phyloP scores from a whole-genome alignment of 2,888 invertebrate species.

The Saturnia pavonia region DNA sequence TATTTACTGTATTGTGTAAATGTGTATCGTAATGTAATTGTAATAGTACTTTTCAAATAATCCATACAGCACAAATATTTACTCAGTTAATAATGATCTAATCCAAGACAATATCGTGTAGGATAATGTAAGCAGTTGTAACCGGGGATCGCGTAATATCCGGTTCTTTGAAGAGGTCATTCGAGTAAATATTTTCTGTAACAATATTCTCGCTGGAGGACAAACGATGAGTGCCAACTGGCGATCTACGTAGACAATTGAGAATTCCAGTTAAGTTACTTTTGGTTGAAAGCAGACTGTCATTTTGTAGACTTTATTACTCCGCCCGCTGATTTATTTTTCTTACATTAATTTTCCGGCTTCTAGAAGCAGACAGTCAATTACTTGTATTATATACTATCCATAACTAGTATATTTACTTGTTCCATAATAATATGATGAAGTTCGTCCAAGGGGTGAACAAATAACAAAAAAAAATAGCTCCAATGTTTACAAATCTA shows the following conservation, averaged over 20 bases:
- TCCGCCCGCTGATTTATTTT: not conserved
- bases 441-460: too few species aligned
- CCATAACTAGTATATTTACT: too few species aligned
- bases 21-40: not conserved
- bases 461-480: too few species aligned
- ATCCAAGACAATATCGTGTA: not conserved
- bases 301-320: not conserved
- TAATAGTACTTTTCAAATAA: too few species aligned
- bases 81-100: not conserved
- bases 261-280: constrained; percentile 10
- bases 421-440: too few species aligned
- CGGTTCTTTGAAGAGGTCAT: constrained; percentile 38
- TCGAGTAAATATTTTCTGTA: constrained; percentile 41
- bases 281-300: not conserved
- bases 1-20: too few species aligned
- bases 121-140: not conserved
- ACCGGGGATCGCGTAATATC: constrained; percentile 37
- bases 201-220: constrained; percentile 35
- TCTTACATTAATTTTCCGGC: not conserved
- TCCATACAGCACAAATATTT: not conserved
- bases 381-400: too few species aligned
- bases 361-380: too few species aligned
- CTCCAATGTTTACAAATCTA: too few species aligned
- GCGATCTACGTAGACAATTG: constrained; percentile 14
- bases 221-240: constrained; percentile 19